Evolutionary conservation across 2,113 vertebrate species (phyloP).

Genomic region (Desmodus rotundus): DNA sequence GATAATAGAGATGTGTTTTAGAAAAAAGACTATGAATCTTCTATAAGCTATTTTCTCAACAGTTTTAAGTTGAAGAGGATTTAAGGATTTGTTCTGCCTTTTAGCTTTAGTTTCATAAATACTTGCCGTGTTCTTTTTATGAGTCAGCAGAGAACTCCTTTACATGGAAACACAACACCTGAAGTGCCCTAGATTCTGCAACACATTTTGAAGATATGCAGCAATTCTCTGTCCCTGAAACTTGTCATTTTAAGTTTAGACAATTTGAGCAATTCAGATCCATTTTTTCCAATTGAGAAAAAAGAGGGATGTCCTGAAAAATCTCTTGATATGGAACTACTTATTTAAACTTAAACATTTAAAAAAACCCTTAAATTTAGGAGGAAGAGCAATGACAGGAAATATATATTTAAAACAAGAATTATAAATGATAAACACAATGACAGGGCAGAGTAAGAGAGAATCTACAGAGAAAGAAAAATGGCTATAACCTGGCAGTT

Average conservation of each 20-base stretch:
- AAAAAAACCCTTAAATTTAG: not conserved
- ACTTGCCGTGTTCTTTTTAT: slow-evolving; percentile 18
- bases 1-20: slow-evolving; percentile 47
- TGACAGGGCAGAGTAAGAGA: slow-evolving; percentile 29
- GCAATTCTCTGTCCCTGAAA: not conserved
- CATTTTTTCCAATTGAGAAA: slow-evolving; percentile 39
- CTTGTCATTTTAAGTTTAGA: slow-evolving; percentile 38
- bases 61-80: slow-evolving; percentile 54
- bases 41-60: slow-evolving; percentile 63
- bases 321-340: not conserved
- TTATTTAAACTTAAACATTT: not conserved
- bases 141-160: slow-evolving; percentile 35
- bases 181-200: slow-evolving; percentile 38
- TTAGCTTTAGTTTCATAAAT: slow-evolving; percentile 55
- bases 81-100: slow-evolving; percentile 65
- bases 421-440: slow-evolving; percentile 2
- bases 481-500: not conserved
- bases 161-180: slow-evolving; percentile 23
- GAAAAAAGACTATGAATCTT: slow-evolving; percentile 46
- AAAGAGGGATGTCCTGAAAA: not conserved
- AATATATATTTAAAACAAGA: not conserved
- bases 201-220: slow-evolving; percentile 31
- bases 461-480: not conserved
- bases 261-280: slow-evolving; percentile 7
- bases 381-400: not conserved